Evolutionary conservation across 2,113 vertebrate genomes (phyloP).

Genomic region (Burhinus oedicnemus): DNA sequence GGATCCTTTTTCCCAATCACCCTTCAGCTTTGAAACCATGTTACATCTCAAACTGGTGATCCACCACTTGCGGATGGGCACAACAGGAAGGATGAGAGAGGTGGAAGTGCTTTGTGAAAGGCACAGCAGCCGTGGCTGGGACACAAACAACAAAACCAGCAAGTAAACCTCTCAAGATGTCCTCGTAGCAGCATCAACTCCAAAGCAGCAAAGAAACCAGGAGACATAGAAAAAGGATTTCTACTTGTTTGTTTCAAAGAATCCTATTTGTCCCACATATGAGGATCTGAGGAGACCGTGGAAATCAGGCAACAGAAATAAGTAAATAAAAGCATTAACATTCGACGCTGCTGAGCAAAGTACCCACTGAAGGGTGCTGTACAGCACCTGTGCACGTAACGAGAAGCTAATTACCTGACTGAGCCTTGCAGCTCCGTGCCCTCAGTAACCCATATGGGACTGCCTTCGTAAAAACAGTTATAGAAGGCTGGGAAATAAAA

Average conservation of each 20-base stretch:
- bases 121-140: neutral
- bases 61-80: neutral
- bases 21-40: fast-evolving
- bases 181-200: neutral
- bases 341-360: neutral
- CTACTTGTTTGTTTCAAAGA: neutral
- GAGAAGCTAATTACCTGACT: neutral
- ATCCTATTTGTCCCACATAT: neutral
- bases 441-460: neutral
- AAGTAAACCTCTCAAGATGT: too few relatives aligned
- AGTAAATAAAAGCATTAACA: neutral
- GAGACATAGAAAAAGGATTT: neutral
- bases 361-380: neutral
- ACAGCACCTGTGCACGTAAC: neutral
- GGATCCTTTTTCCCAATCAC: neutral
- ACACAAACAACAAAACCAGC: neutral
- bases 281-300: neutral
- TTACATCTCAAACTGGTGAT: neutral
- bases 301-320: neutral
- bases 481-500: neutral
- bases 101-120: neutral
- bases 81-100: neutral
- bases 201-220: neutral
- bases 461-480: neutral
- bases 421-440: neutral